A percentile compares a stretch with the other conserved stretches of the same genome.
Evolutionary conservation across 2,888 invertebrate genomes (phyloP).

Genomic region (Steinernema carpocapsae): DNA sequence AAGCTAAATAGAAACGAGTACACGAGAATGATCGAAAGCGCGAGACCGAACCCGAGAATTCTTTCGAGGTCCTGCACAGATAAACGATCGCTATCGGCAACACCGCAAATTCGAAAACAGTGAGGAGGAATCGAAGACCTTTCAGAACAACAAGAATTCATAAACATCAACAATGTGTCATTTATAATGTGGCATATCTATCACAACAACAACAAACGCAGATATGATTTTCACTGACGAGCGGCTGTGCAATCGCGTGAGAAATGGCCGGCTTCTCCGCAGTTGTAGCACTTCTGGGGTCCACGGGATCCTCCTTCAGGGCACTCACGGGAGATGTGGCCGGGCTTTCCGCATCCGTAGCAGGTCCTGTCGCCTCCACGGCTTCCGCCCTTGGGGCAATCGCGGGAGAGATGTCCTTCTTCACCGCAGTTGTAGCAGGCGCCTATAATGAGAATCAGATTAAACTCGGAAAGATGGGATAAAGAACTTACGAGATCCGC

Average conservation of each 20-base stretch:
- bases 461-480: too few relatives aligned
- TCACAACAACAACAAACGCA: too few relatives aligned
- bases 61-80: not conserved
- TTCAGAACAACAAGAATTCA: too few relatives aligned
- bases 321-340: slow-evolving; percentile 38
- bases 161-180: too few relatives aligned
- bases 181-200: too few relatives aligned
- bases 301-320: slow-evolving; percentile 14
- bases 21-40: not conserved
- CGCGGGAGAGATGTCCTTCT: slow-evolving; percentile 19
- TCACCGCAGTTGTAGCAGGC: slow-evolving; percentile 27
- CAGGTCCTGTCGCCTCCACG: slow-evolving; percentile 18
- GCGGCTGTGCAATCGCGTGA: slow-evolving; percentile 16
- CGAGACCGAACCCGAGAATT: not conserved
- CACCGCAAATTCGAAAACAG: too few relatives aligned
- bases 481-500: slow-evolving; percentile 12
- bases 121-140: too few relatives aligned
- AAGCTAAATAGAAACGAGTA: not conserved
- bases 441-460: not conserved
- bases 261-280: not conserved
- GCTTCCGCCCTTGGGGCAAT: slow-evolving; percentile 25
- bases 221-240: too few relatives aligned
- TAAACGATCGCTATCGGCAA: not conserved
- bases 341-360: slow-evolving; percentile 34
- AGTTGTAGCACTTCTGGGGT: slow-evolving; percentile 27